These are phyloP conservation scores for Ptychadena robeensis DNA, from an alignment of 2,797 vertebrate genomes.

Conservation along the genomic window DNA sequence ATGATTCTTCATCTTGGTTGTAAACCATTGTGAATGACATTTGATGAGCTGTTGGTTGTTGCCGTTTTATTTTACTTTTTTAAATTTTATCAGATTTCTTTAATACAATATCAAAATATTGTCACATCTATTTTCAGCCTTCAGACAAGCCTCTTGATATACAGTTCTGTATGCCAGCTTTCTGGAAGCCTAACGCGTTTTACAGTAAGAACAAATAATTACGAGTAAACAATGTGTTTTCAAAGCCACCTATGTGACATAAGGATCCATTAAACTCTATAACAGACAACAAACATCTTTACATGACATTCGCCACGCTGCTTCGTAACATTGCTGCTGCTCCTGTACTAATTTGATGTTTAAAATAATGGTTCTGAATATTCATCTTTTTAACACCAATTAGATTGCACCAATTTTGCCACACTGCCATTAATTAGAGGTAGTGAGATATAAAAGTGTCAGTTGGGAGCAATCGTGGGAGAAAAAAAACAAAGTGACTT, in stretches of 20 bases:
- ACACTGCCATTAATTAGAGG: slow-evolving; percentile 57
- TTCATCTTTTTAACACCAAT: slow-evolving; percentile 56
- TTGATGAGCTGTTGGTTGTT: neutral
- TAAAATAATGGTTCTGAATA: slow-evolving; percentile 54
- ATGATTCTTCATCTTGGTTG: neutral
- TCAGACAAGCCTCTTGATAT: neutral
- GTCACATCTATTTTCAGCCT: neutral
- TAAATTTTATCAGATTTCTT: too few species aligned
- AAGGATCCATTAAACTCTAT: slow-evolving; percentile 40
- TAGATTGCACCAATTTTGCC: slow-evolving; percentile 47
- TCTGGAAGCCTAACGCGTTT: neutral
- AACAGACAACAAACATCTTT: slow-evolving; percentile 36
- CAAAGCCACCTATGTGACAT: slow-evolving; percentile 7
- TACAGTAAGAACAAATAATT: neutral
- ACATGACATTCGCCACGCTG: neutral
- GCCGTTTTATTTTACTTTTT: too few species aligned
- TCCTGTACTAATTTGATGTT: slow-evolving; percentile 54
- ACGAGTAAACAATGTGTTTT: slow-evolving; percentile 2
- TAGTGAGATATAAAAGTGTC: slow-evolving; percentile 44
- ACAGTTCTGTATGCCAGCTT: neutral
- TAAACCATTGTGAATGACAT: neutral
- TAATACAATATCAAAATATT: neutral
- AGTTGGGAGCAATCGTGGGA: slow-evolving; percentile 37
- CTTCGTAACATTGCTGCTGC: slow-evolving; percentile 28
- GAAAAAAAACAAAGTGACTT: slow-evolving; percentile 52